Percentiles rank a stretch among this genome's conserved stretches.
These are phyloP conservation scores for Scomber japonicus DNA, from an alignment of 2,113 vertebrate species.

Conservation along the genomic window DNA sequence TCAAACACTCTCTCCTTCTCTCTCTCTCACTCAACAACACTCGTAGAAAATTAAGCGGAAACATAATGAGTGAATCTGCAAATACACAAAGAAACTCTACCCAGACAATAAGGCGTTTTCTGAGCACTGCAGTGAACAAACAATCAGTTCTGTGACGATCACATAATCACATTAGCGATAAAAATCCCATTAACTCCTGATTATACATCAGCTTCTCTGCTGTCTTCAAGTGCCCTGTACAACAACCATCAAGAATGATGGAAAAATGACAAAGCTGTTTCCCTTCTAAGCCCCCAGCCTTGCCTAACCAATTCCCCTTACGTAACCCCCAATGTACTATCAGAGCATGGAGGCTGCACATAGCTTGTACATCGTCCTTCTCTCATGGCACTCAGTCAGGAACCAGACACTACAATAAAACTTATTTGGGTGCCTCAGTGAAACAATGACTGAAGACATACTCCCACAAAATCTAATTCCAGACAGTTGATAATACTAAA, in stretches of 20 bases:
- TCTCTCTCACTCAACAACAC: slow-evolving; percentile 21
- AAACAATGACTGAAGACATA: slow-evolving; percentile 66
- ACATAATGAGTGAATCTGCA: slow-evolving; percentile 28
- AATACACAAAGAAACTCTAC: slow-evolving; percentile 25
- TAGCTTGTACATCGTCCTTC: slow-evolving; percentile 31
- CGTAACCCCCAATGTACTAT: slow-evolving; percentile 39
- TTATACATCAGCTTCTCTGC: slow-evolving; percentile 56
- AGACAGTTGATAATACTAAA: slow-evolving; percentile 50
- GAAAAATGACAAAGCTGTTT: slow-evolving; percentile 52
- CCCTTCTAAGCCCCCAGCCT: slow-evolving; percentile 30
- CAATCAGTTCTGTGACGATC: slow-evolving; percentile 57
- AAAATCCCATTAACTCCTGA: slow-evolving; percentile 71
- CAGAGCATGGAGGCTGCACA: slow-evolving; percentile 14
- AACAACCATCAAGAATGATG: slow-evolving; percentile 47
- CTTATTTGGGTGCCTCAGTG: slow-evolving; percentile 54
- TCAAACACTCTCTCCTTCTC: background rate
- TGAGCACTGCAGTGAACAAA: slow-evolving; percentile 55
- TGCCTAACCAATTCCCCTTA: slow-evolving; percentile 44
- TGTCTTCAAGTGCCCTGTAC: slow-evolving; percentile 39
- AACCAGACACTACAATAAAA: slow-evolving; percentile 56
- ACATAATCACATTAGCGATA: slow-evolving; percentile 70
- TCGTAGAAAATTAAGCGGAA: slow-evolving; percentile 21
- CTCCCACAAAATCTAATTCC: slow-evolving; percentile 61
- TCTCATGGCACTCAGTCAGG: slow-evolving; percentile 44
- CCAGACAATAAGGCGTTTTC: slow-evolving; percentile 35